Conservation (phyloP, 2,113 vertebrate species). For the Cyanoramphus novaezelandiae region DNA sequence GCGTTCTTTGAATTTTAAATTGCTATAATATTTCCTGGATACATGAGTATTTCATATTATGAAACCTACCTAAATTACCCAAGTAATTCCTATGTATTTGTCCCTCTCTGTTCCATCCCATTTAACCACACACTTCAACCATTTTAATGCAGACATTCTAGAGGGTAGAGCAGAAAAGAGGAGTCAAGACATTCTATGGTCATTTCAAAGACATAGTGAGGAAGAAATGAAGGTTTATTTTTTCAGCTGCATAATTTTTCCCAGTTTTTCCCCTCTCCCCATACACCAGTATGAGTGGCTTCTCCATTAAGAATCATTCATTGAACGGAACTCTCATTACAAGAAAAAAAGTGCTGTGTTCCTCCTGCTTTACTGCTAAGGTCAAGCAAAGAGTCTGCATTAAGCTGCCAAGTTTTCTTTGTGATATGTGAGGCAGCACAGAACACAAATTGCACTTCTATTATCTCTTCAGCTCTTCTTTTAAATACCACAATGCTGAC, state of each 20-base stretch:
- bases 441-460: constrained; percentile 10
- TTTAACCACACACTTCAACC: neutral
- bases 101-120: neutral
- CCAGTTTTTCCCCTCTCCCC: neutral
- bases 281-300: neutral
- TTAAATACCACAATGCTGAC: neutral
- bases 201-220: neutral
- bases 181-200: neutral
- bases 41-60: too few species aligned
- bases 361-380: constrained; percentile 7
- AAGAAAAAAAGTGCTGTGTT: neutral
- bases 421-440: neutral
- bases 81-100: neutral
- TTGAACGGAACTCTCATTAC: neutral
- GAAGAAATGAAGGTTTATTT: neutral
- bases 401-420: constrained; percentile 16
- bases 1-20: neutral
- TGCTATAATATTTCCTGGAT: neutral
- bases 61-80: neutral
- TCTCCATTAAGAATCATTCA: neutral
- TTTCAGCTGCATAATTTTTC: neutral
- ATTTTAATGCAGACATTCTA: neutral
- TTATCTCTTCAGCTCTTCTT: neutral
- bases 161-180: neutral
- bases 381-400: neutral